Evolutionary conservation across 1,140 invertebrate species (phyloP).

Genomic region (Brachionus calyciflorus): DNA sequence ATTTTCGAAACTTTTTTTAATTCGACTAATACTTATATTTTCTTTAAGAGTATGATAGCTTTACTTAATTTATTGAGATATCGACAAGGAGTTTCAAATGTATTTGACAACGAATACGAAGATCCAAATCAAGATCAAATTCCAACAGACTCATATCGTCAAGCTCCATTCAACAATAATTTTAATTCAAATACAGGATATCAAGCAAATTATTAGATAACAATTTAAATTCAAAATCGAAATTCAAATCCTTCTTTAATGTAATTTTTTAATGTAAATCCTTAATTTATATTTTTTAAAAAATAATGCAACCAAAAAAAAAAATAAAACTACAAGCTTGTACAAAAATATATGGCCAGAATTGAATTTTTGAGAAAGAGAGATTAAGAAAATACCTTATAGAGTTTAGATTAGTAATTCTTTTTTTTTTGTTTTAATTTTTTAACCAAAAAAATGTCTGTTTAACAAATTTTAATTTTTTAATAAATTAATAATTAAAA

Average conservation of each 20-base stretch:
- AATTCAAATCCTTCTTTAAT: no score
- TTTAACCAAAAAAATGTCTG: neutral
- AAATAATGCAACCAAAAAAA: neutral
- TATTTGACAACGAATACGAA: slow-evolving; percentile 3
- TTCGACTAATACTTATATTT: neutral
- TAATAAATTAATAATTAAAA: neutral
- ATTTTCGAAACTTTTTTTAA: no score
- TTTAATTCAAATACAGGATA: slow-evolving; percentile 13
- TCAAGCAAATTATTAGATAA: slow-evolving; percentile 25
- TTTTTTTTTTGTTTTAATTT: neutral
- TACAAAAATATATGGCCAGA: no score
- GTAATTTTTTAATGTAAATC: slow-evolving; percentile 17
- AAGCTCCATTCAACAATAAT: slow-evolving; percentile 26
- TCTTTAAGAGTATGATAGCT: slow-evolving; percentile 6
- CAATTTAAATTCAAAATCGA: no score
- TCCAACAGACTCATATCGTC: slow-evolving; percentile 6
- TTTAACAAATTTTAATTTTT: slow-evolving; percentile 1
- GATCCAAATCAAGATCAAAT: slow-evolving; percentile 11
- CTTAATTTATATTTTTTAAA: neutral
- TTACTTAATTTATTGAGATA: slow-evolving; percentile 44
- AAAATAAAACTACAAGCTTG: neutral
- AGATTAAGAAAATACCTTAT: no score
- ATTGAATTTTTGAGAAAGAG: no score
- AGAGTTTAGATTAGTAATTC: neutral
- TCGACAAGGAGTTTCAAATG: slow-evolving; percentile 41